Evolutionary conservation across 2,797 vertebrate genomes (phyloP).

Genomic region (Thamnophis elegans): DNA sequence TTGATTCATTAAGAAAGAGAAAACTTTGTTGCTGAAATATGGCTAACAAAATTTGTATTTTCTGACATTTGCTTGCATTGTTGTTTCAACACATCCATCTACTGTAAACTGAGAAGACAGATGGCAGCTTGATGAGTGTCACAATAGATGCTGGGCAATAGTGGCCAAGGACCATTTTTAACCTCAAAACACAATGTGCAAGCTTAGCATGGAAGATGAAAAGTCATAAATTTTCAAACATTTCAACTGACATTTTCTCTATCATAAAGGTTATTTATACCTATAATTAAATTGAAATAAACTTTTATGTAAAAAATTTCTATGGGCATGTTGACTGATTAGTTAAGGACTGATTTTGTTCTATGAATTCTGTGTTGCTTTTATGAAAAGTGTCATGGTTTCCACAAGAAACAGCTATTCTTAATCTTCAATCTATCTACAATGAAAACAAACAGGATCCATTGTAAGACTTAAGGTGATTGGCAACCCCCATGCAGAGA

Average conservation of each 20-base stretch:
- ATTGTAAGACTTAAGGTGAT: neutral
- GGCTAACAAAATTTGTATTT: slow-evolving; percentile 30
- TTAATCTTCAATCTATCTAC: neutral
- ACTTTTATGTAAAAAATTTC: neutral
- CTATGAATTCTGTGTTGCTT: neutral
- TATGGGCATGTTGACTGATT: neutral
- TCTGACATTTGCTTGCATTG: slow-evolving; percentile 31
- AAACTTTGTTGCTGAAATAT: slow-evolving; percentile 31
- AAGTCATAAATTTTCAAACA: neutral
- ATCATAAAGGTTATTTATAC: neutral
- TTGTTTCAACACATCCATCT: slow-evolving; percentile 42
- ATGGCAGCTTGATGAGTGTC: slow-evolving; percentile 50
- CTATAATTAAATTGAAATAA: neutral
- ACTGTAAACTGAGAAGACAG: slow-evolving; percentile 48
- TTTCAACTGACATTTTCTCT: neutral
- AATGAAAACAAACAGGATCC: neutral
- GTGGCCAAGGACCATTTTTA: slow-evolving; percentile 45
- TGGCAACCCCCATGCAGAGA: no score
- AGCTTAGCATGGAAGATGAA: slow-evolving; percentile 42
- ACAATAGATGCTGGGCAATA: slow-evolving; percentile 40
- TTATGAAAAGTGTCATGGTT: neutral
- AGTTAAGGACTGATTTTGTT: neutral
- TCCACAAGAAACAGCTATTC: neutral
- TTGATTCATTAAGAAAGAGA: slow-evolving; percentile 20
- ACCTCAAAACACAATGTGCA: slow-evolving; percentile 42